These are phyloP conservation scores for Brachypterus glaber DNA, from an alignment of 2,888 invertebrate species.

Conservation along the genomic window DNA sequence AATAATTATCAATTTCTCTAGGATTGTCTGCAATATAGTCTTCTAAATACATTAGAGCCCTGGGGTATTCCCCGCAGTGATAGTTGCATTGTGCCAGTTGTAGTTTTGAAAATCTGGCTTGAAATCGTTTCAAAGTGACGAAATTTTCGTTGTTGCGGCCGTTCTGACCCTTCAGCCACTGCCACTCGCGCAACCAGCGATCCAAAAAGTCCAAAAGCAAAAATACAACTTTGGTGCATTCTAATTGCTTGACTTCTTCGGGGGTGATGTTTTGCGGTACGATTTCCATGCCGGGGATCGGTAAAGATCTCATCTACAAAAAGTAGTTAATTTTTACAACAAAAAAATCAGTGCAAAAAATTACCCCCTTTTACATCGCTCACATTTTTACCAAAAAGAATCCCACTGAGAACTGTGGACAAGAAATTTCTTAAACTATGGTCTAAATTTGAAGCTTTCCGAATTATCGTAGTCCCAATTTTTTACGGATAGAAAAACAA, in stretches of 20 bases:
- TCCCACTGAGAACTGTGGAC: no score
- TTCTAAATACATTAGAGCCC: conserved; percentile 68
- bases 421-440: no score
- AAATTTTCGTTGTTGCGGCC: neutral
- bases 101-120: conserved; percentile 49
- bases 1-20: conserved; percentile 47
- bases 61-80: conserved; percentile 62
- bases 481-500: no score
- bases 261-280: conserved; percentile 19
- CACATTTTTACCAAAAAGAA: conserved; percentile 10
- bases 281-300: conserved; percentile 20
- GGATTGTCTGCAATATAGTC: conserved; percentile 55
- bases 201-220: conserved; percentile 66
- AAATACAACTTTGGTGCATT: conserved; percentile 61
- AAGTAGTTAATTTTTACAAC: no score
- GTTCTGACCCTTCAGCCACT: conserved; percentile 31
- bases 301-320: conserved; percentile 24
- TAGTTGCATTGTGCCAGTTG: conserved; percentile 64
- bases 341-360: no score
- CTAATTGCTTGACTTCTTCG: conserved; percentile 38
- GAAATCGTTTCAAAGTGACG: conserved; percentile 14
- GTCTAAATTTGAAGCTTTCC: no score
- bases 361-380: no score
- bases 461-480: no score
- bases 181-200: conserved; percentile 62